These are phyloP conservation scores for Oegoconia quadripuncta DNA, from an alignment of 2,888 invertebrate genomes.

Conservation along the genomic window DNA sequence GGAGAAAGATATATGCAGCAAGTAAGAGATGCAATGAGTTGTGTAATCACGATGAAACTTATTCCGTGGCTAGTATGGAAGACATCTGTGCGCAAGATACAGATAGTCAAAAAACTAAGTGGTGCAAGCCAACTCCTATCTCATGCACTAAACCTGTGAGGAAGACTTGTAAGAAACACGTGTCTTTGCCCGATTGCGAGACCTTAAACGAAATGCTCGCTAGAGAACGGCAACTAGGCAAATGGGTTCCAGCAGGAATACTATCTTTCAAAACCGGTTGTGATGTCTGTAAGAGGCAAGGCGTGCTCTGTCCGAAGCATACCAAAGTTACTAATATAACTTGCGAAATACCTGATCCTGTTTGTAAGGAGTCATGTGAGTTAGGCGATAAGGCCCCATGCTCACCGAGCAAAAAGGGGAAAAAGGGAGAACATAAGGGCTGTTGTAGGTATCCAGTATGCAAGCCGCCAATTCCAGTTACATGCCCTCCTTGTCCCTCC, in stretches of 20 bases:
- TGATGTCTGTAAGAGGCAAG: conserved; percentile 25
- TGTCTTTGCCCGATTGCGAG: conserved; percentile 38
- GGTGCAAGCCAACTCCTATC: no score
- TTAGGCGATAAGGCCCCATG: conserved; percentile 14
- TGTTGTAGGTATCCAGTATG: no score
- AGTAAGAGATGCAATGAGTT: conserved; percentile 41
- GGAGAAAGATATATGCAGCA: conserved; percentile 45
- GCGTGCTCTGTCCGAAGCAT: conserved; percentile 25
- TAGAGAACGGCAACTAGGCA: conserved; percentile 19
- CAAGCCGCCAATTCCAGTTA: neutral
- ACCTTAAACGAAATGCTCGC: conserved; percentile 20
- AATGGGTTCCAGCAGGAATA: conserved; percentile 30
- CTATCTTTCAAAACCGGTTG: conserved; percentile 34
- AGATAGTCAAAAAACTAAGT: conserved; percentile 22
- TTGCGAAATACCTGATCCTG: conserved; percentile 28
- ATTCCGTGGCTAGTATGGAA: conserved; percentile 28
- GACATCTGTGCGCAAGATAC: conserved; percentile 29
- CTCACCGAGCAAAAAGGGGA: neutral
- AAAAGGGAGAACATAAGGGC: no score
- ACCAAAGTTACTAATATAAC: conserved; percentile 23
- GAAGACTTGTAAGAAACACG: conserved; percentile 35
- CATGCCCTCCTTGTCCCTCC: neutral
- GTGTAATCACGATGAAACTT: conserved; percentile 16
- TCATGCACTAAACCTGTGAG: no score
- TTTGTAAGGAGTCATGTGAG: conserved; percentile 29